These are phyloP conservation scores for Eucriotettix oculatus DNA, from an alignment of 2,888 invertebrate genomes.

Conservation along the genomic window DNA sequence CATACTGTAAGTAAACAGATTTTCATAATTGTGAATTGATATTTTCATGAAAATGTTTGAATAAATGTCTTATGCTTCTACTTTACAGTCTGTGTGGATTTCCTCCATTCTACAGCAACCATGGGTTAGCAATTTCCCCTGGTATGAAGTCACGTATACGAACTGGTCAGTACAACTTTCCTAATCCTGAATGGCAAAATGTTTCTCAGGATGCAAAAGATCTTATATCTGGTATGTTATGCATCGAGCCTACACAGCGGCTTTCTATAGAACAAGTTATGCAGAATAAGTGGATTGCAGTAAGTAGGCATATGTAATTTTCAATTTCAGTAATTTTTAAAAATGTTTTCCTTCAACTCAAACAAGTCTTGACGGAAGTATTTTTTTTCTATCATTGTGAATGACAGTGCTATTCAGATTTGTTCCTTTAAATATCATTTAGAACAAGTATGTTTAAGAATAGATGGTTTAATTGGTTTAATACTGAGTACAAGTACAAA, in stretches of 20 bases:
- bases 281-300: conserved; percentile 72
- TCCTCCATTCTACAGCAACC: conserved; percentile 97
- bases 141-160: conserved; percentile 97
- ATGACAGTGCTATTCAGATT: too few species aligned
- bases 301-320: conserved; percentile 27
- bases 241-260: conserved; percentile 82
- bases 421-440: too few species aligned
- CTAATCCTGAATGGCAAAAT: conserved; percentile 87
- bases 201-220: conserved; percentile 92
- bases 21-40: neutral
- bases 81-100: conserved; percentile 70
- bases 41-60: neutral
- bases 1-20: conserved; percentile 53
- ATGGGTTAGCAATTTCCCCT: conserved; percentile 93
- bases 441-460: too few species aligned
- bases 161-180: conserved; percentile 93
- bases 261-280: conserved; percentile 83
- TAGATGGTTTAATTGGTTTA: too few species aligned
- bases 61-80: neutral
- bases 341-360: too few species aligned
- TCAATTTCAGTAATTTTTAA: too few species aligned
- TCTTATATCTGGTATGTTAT: conserved; percentile 84
- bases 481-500: too few species aligned
- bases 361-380: too few species aligned
- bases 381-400: too few species aligned